phyloP scores from a whole-genome alignment of 2,113 vertebrate species.

The Tragulus kanchil region DNA sequence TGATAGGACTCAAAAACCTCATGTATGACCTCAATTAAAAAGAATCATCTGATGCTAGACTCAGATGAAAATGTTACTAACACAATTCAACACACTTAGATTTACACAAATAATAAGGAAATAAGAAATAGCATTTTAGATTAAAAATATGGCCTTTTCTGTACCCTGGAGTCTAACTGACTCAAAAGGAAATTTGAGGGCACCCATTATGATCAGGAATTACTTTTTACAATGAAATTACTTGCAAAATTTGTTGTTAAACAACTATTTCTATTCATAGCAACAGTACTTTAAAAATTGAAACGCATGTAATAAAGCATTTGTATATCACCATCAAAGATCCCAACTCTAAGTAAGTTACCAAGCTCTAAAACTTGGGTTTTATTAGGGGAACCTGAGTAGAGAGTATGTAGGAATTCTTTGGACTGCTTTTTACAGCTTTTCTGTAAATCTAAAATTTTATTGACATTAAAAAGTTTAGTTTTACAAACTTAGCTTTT shows the following conservation, averaged over 20 bases:
- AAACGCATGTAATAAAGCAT: neutral
- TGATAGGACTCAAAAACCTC: neutral
- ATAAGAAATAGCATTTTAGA: neutral
- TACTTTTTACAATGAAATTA: conserved; percentile 25
- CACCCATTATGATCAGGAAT: neutral
- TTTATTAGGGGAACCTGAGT: neutral
- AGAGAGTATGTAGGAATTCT: neutral
- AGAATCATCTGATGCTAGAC: neutral
- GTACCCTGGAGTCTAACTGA: neutral
- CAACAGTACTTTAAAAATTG: conserved; percentile 25
- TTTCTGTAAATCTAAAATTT: conserved; percentile 22
- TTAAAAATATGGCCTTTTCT: neutral
- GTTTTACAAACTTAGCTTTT: neutral
- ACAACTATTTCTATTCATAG: conserved; percentile 16
- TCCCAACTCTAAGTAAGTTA: neutral
- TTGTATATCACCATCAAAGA: neutral
- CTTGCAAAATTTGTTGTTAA: conserved; percentile 53
- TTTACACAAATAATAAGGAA: neutral
- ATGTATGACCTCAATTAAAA: conserved; percentile 43
- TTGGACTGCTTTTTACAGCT: neutral
- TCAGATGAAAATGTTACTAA: neutral
- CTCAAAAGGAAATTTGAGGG: conserved; percentile 27
- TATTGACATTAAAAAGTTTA: conserved; percentile 27
- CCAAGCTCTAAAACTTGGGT: neutral
- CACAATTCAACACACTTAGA: neutral